Base-by-base conservation (phyloP, 2,113 vertebrate species). In the Ginglymostoma cirratum region DNA sequence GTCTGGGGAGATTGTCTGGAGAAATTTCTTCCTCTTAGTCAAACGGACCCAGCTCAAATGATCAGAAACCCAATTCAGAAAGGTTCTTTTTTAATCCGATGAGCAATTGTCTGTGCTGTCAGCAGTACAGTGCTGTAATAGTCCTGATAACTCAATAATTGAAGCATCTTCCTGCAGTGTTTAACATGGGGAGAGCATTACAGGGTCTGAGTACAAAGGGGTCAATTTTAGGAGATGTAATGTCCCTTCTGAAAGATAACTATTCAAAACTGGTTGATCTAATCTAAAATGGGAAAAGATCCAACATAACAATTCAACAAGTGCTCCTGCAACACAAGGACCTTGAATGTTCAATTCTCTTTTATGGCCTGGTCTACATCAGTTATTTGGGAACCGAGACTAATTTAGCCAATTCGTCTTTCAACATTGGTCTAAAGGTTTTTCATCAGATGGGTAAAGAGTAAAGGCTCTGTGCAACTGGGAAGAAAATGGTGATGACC, bases 401-500 rank as follows among this genome's bases (percentile, higher is more conserved):
- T 76, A 95, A 95, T 95, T 72, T 95, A 95, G 67, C 94, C 94
- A 72, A 95, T 95, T 95, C 94, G 45, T 95, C 94, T 95, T 72
- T 95, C 94, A 95, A 52, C 94, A 34, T 95, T 72, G 67, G 67
- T 72, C 94, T 95, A 95, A 95, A 95, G 38, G 38, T 70, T 95
- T 95, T 95, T 95, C 94, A 95, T 95, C 48, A 95, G 92, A 42
- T 76, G 42, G 67, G 67, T 72, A 95, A 72, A 95, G 94, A 95
- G 67, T 69, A 95, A 95, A 95, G 94, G 94, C 76, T 95, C 69
- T 95, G 94, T 95, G 69, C 94, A 95, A 76, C 94, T 95, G 2
- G 94, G 94, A 95, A 95, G 67, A 95, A 95, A 95, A 95, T 95
- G 69, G 72, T 95, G 94, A 95, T 95, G 94, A 95, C 94, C 94